Evolutionary conservation across 1,140 invertebrate genomes (phyloP).

Genomic region (Uloborus diversus): DNA sequence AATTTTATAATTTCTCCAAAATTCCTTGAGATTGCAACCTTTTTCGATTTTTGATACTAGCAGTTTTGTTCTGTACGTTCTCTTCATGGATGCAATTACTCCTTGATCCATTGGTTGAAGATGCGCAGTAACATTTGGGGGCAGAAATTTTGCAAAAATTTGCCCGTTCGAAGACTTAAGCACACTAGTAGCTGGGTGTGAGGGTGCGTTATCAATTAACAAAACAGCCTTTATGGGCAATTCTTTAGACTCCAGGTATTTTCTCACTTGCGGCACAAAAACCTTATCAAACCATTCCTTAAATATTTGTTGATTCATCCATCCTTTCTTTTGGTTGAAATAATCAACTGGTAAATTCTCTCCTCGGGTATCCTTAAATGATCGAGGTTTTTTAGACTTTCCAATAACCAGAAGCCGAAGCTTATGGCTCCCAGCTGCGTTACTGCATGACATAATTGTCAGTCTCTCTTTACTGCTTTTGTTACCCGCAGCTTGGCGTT

Average conservation of each 20-base stretch:
- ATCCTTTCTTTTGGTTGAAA: background rate
- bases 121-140: too few relatives aligned
- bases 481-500: too few relatives aligned
- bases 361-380: background rate
- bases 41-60: too few relatives aligned
- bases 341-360: background rate
- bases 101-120: too few relatives aligned
- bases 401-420: background rate
- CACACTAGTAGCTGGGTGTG: background rate
- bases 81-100: too few relatives aligned
- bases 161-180: too few relatives aligned
- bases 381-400: background rate
- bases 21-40: too few relatives aligned
- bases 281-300: background rate
- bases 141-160: too few relatives aligned
- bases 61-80: too few relatives aligned
- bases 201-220: background rate
- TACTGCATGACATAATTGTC: background rate
- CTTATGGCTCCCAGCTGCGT: background rate
- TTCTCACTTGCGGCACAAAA: background rate
- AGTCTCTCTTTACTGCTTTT: too few relatives aligned
- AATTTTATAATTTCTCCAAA: too few relatives aligned
- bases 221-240: background rate
- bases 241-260: background rate
- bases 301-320: background rate